These are phyloP conservation scores for Cryptotis parvus DNA, from an alignment of 2,113 vertebrate genomes.

Conservation along the genomic window DNA sequence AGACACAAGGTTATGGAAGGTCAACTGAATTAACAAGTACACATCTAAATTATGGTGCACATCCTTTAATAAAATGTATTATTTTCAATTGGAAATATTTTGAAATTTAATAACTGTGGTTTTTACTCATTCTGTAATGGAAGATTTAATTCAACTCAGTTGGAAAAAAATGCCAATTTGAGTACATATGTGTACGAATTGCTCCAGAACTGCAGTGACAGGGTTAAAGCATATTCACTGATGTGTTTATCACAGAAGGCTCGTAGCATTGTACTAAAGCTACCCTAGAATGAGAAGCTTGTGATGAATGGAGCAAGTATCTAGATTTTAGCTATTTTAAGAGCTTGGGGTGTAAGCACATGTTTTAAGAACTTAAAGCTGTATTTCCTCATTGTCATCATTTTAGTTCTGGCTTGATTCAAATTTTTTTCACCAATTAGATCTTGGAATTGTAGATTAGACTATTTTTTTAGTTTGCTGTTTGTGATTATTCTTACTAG, in stretches of 20 bases:
- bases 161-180: slow-evolving; percentile 43
- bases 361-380: neutral
- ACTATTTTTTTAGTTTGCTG: slow-evolving; percentile 32
- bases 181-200: slow-evolving; percentile 48
- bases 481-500: slow-evolving; percentile 72
- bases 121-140: slow-evolving; percentile 40
- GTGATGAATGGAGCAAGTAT: neutral
- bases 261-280: slow-evolving; percentile 30
- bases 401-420: slow-evolving; percentile 28
- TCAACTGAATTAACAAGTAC: slow-evolving; percentile 23
- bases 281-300: neutral
- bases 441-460: slow-evolving; percentile 57
- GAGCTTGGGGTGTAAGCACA: neutral
- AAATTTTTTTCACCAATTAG: slow-evolving; percentile 29
- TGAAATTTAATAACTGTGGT: neutral
- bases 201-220: slow-evolving; percentile 15
- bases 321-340: slow-evolving; percentile 17
- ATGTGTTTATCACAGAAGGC: slow-evolving; percentile 27
- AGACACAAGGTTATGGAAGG: neutral
- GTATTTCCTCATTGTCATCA: slow-evolving; percentile 3
- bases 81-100: slow-evolving; percentile 34
- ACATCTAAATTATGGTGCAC: neutral
- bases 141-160: slow-evolving; percentile 45
- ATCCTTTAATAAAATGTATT: neutral
- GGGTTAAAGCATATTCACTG: slow-evolving; percentile 36